Evolutionary conservation across 2,888 invertebrate genomes (phyloP), one percentile per base, ranked within the genome.

Genomic region (Exephanes ischioxanthus): DNA sequence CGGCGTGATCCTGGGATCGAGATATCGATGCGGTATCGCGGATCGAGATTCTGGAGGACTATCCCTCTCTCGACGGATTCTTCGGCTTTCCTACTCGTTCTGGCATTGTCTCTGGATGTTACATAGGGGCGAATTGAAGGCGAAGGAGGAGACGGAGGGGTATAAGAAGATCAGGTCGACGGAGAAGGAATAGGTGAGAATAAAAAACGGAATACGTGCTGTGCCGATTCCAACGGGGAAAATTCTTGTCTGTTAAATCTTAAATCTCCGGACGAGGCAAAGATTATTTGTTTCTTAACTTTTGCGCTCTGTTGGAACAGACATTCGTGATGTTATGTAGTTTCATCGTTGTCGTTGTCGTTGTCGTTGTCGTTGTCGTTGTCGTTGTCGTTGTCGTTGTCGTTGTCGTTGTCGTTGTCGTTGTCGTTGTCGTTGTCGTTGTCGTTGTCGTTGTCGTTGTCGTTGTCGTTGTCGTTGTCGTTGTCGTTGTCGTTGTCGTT

Each of bases 1-100:
- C 41, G 48, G 53, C 66, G 71, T 72, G 80, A 72, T 72, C 53
- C 66, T 53, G 63, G 72, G 66, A 80, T 80, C 80, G 80, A 80
- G 80, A 80, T 72, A 72, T 80, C 79, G 79, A 80, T 80, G 80
- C 67, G 80, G 80, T 73, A 73, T 80, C 73, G 41, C 73, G 63
- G 16, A 63, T 63, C 30, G 72, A 71, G 30, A 71, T 79, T 63
- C 48, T 45, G 37, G 51, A 6, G 61, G 53, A 51, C 26, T n/a
- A 51, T 51, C 19, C 55, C 11, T 72, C 55, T 72, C 55, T 55
- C 30, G 19, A 19, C 37, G 55, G 30, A 48, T 78, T 68, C 78
- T 30, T 45, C 67, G 37, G 37, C 33, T 53, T 51, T 22, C 66
- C 45, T 19, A 14, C 45, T 58, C 58, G 22, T 55, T 55, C 70